These are phyloP conservation scores for Rhinolophus ferrumequinum DNA, from an alignment of 2,113 vertebrate species.

Conservation along the genomic window DNA sequence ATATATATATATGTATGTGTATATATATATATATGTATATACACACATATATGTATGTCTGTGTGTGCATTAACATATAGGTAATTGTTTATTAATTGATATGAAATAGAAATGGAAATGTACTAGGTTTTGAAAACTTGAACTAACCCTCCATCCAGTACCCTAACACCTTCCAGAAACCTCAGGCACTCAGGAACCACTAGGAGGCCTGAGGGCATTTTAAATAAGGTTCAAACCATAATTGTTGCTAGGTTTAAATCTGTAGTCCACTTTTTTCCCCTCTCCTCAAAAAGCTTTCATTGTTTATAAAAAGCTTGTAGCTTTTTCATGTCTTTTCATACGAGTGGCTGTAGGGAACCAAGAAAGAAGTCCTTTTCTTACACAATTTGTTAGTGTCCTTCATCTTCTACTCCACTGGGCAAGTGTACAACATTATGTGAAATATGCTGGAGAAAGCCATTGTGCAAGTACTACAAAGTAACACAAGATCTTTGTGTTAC, in stretches of 20 bases:
- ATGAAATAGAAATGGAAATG: slow-evolving; percentile 22
- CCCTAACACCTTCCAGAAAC: neutral
- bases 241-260: neutral
- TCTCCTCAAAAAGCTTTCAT: neutral
- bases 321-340: neutral
- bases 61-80: neutral
- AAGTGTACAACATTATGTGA: neutral
- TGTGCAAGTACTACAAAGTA: neutral
- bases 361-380: neutral
- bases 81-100: slow-evolving; percentile 7
- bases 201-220: neutral
- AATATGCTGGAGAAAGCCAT: neutral
- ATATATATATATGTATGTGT: neutral
- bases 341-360: neutral
- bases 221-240: neutral
- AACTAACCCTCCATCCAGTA: neutral
- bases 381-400: neutral
- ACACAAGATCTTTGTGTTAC: neutral
- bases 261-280: neutral
- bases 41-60: neutral
- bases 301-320: neutral
- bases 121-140: neutral
- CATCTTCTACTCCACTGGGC: neutral
- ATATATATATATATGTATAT: neutral
- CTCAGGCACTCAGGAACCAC: neutral